Evolutionary conservation across 2,113 vertebrate species (phyloP).

Genomic region (Rallus limicola): DNA sequence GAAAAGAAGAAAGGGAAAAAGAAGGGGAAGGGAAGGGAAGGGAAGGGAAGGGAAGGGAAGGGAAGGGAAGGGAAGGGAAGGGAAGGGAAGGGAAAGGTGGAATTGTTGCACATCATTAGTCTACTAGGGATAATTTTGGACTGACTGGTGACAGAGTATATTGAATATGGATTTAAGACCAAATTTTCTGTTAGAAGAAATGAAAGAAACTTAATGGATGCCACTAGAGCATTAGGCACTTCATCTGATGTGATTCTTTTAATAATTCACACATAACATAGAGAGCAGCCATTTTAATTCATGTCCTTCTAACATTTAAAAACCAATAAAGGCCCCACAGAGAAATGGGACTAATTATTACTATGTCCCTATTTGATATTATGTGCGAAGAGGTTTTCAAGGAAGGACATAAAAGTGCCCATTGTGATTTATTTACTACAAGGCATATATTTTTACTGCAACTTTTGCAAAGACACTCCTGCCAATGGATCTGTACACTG

Average conservation of each 20-base stretch:
- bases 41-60: too few relatives aligned
- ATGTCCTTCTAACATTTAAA: not conserved
- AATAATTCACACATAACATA: not conserved
- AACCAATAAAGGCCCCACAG: not conserved
- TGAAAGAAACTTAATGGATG: not conserved
- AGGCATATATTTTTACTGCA: not conserved
- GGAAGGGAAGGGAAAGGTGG: not conserved
- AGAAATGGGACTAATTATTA: not conserved
- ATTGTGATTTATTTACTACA: not conserved
- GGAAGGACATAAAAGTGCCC: not conserved
- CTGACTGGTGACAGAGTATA: not conserved
- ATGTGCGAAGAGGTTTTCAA: not conserved
- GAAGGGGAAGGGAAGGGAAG: not conserved
- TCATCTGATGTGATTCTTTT: not conserved
- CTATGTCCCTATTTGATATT: not conserved
- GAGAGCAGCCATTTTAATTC: not conserved
- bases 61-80: too few relatives aligned
- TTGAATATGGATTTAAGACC: not conserved
- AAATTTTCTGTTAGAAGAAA: not conserved
- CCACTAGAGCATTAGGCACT: not conserved
- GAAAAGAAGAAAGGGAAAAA: too few relatives aligned
- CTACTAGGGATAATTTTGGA: not conserved
- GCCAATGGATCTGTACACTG: not conserved
- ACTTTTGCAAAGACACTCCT: not conserved
- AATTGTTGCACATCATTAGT: not conserved